A percentile compares a stretch with the other conserved stretches of the same genome.
phyloP scores from a whole-genome alignment of 2,113 vertebrate genomes.

The Callipepla californica region DNA sequence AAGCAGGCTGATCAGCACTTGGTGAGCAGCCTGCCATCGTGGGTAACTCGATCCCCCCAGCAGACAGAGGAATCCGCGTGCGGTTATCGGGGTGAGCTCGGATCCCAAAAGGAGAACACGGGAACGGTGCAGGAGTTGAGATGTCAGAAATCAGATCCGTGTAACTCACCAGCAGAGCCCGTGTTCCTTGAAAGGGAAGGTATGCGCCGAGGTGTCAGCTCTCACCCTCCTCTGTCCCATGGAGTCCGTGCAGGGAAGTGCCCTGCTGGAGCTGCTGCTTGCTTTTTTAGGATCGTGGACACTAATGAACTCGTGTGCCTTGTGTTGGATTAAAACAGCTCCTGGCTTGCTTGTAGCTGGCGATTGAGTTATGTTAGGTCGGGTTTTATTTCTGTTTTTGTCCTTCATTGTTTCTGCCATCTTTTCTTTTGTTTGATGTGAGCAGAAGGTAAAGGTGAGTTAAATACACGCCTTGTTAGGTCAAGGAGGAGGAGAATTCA shows the following conservation, averaged over 20 bases:
- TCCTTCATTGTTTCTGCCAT: fast-evolving
- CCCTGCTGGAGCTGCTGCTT: fast-evolving
- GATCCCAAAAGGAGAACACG: neutral
- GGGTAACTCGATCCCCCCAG: neutral
- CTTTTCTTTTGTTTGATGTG: neutral
- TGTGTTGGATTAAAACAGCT: neutral
- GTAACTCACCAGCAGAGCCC: fast-evolving
- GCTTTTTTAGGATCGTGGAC: neutral
- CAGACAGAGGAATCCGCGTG: neutral
- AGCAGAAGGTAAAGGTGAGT: neutral
- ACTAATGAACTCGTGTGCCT: neutral
- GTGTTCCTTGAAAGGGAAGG: constrained; percentile 52
- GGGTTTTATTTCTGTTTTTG: neutral
- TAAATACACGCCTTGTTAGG: neutral
- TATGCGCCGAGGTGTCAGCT: neutral
- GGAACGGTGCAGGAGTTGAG: neutral
- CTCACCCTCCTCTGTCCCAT: neutral
- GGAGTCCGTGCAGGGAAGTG: neutral
- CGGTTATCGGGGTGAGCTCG: neutral
- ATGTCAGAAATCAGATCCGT: constrained; percentile 27
- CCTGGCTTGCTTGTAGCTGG: neutral
- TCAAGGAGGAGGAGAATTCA: neutral
- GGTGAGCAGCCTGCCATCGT: neutral
- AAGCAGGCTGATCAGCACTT: fast-evolving
- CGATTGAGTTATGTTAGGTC: neutral